A percentile compares a stretch with the other conserved stretches of the same genome.
Conservation (phyloP, 2,797 vertebrate genomes). For the Lophius americanus region DNA sequence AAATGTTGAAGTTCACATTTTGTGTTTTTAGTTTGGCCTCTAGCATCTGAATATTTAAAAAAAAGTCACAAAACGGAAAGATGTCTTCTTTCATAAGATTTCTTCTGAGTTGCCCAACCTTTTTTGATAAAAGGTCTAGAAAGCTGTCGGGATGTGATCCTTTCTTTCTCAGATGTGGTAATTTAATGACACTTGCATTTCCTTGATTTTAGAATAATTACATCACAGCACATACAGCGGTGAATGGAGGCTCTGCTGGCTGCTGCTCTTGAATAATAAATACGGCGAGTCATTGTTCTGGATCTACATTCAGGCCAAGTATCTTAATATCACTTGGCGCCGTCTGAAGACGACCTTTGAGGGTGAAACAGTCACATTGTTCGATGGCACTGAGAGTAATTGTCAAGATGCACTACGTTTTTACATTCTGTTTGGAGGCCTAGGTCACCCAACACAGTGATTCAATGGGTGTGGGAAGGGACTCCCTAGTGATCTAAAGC, state of each 20-base stretch:
- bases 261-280: constrained; percentile 22
- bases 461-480: no score
- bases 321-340: constrained; percentile 27
- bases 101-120: background rate
- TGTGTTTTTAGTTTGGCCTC: background rate
- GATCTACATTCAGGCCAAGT: constrained; percentile 39
- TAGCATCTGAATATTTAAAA: background rate
- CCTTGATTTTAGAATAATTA: constrained; percentile 4
- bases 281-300: constrained; percentile 33
- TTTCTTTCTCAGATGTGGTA: background rate
- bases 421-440: constrained; percentile 22
- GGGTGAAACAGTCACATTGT: constrained; percentile 30
- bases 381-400: constrained; percentile 33
- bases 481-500: no score
- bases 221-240: constrained; percentile 4
- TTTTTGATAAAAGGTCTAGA: constrained; percentile 11
- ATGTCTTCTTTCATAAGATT: background rate
- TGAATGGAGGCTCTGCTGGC: constrained; percentile 13
- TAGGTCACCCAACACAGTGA: no score
- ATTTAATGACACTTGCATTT: constrained; percentile 1
- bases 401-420: constrained; percentile 29
- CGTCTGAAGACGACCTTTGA: constrained; percentile 31
- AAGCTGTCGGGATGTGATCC: constrained; percentile 4
- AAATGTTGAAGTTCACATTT: no score
- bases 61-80: background rate